A percentile compares a stretch with the other conserved stretches of the same genome.
Evolutionary conservation across 2,113 vertebrate species (phyloP).

Genomic region (Callorhinus ursinus): DNA sequence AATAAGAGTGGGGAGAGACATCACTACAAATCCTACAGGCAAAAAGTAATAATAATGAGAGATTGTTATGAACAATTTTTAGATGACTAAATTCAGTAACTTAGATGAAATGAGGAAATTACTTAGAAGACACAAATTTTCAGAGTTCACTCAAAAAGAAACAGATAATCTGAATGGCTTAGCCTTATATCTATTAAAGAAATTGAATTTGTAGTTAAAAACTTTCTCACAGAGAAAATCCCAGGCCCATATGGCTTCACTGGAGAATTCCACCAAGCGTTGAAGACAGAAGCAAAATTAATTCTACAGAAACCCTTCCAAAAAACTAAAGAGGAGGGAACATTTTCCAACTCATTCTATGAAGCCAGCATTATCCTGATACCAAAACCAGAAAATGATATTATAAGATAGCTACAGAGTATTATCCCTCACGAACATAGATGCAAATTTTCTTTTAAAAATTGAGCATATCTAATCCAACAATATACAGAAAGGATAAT

Average conservation of each 20-base stretch:
- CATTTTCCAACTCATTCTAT: neutral
- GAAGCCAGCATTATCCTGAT: neutral
- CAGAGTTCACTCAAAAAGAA: neutral
- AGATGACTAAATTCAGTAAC: neutral
- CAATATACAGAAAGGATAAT: neutral
- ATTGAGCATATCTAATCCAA: neutral
- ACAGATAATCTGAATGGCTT: neutral
- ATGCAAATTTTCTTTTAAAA: neutral
- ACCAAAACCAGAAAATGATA: neutral
- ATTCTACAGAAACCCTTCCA: neutral
- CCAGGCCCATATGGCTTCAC: neutral
- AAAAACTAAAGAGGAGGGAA: neutral
- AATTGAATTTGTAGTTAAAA: constrained; percentile 24
- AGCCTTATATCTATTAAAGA: neutral
- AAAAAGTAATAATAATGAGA: neutral
- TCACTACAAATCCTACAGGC: neutral
- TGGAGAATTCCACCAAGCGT: neutral
- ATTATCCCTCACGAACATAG: neutral
- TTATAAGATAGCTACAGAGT: neutral
- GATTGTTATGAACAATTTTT: neutral
- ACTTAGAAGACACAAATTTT: neutral
- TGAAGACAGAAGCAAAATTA: neutral
- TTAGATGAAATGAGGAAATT: neutral
- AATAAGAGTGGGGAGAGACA: neutral
- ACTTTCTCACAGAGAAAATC: neutral